Evolutionary conservation across 1,140 invertebrate species (phyloP).

Genomic region (Drosophila aff.): DNA sequence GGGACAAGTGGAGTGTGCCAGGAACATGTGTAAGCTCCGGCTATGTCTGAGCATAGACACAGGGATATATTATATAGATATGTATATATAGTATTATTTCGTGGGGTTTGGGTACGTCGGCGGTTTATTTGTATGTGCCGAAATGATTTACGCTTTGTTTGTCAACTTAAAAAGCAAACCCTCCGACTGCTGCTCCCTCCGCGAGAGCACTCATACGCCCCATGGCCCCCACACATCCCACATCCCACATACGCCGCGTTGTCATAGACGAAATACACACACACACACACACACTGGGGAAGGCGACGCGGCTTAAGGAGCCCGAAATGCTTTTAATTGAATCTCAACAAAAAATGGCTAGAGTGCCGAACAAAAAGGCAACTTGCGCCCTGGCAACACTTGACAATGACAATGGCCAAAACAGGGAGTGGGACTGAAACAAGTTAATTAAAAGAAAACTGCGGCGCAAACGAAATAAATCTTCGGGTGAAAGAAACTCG

Average conservation of each 20-base stretch:
- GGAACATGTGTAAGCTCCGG: slow-evolving; percentile 70
- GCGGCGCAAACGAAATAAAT: slow-evolving; percentile 78
- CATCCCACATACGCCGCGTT: slow-evolving; percentile 72
- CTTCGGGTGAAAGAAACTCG: slow-evolving; percentile 29
- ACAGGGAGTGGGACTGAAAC: slow-evolving; percentile 37
- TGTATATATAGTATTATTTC: not conserved
- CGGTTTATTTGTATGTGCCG: slow-evolving; percentile 74
- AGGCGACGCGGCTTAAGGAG: slow-evolving; percentile 39
- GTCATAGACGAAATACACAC: slow-evolving; percentile 61
- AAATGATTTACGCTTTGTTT: slow-evolving; percentile 84
- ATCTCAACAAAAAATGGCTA: slow-evolving; percentile 50
- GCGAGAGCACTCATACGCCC: slow-evolving; percentile 38
- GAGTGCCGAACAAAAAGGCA: slow-evolving; percentile 18
- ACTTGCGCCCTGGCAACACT: slow-evolving; percentile 70
- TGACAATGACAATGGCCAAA: slow-evolving; percentile 72
- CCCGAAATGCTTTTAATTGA: slow-evolving; percentile 76
- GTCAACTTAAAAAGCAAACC: slow-evolving; percentile 81
- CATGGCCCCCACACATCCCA: slow-evolving; percentile 40
- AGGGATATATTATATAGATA: not conserved
- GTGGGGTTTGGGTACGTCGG: slow-evolving; percentile 27
- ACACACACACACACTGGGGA: slow-evolving; percentile 10
- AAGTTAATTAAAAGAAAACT: slow-evolving; percentile 83
- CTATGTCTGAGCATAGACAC: slow-evolving; percentile 1
- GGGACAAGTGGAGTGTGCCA: slow-evolving; percentile 58
- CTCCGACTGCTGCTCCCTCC: not conserved